Percentiles rank a stretch among this genome's conserved stretches.
phyloP scores from a whole-genome alignment of 2,797 vertebrate species.

The Pelobates cultripes region DNA sequence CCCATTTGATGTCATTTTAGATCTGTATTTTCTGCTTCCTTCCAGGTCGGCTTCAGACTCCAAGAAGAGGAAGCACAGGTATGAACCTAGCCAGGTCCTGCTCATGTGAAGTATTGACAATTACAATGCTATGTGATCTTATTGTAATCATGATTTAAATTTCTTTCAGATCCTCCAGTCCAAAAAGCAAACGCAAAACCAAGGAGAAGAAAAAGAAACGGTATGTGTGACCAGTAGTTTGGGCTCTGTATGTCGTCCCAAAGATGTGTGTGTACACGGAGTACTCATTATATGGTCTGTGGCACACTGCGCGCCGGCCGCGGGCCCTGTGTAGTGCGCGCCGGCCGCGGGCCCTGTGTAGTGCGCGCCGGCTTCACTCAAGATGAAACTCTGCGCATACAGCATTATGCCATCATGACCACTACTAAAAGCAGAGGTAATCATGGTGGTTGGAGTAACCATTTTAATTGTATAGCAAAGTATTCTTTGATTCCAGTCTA shows the following conservation, averaged over 20 bases:
- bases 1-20: too few species aligned
- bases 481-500: too few species aligned
- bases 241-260: neutral
- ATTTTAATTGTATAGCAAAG: too few species aligned
- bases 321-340: neutral
- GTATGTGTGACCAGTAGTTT: conserved; percentile 34
- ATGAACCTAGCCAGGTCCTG: conserved; percentile 21
- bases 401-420: too few species aligned
- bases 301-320: neutral
- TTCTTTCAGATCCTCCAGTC: conserved; percentile 67
- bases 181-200: conserved; percentile 76
- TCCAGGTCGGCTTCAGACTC: conserved; percentile 68
- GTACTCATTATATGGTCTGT: too few species aligned
- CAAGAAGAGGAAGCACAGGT: conserved; percentile 72
- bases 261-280: neutral
- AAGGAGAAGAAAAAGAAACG: conserved; percentile 77
- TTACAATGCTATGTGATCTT: neutral
- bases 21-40: too few species aligned
- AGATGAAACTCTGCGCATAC: too few species aligned
- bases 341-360: too few species aligned
- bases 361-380: too few species aligned
- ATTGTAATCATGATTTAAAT: neutral
- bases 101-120: too few species aligned
- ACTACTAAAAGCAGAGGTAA: too few species aligned
- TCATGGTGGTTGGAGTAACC: too few species aligned